These are phyloP conservation scores for Pristionchus japonicus DNA, from an alignment of 2,888 invertebrate species.

Conservation along the genomic window DNA sequence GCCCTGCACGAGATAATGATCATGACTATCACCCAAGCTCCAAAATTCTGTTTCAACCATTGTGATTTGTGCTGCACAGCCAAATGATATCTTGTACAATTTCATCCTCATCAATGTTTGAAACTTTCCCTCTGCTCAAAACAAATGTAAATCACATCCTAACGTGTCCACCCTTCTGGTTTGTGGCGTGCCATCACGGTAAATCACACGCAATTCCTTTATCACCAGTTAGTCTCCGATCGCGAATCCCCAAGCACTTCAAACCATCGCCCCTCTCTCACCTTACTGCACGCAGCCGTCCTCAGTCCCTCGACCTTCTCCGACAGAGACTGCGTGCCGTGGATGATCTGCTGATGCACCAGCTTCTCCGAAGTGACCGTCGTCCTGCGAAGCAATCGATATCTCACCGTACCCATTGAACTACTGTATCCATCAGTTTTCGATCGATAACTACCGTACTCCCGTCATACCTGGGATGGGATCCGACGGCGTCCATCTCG, in stretches of 20 bases:
- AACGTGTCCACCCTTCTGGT: too few species aligned
- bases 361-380: constrained; percentile 63
- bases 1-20: constrained; percentile 80
- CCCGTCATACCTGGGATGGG: constrained; percentile 83
- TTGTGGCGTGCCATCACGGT: too few species aligned
- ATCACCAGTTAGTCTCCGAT: too few species aligned
- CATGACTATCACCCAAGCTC: constrained; percentile 75
- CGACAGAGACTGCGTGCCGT: constrained; percentile 85
- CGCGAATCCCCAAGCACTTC: too few species aligned
- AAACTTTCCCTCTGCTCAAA: too few species aligned
- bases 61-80: too few species aligned
- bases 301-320: constrained; percentile 90
- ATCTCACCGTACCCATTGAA: constrained; percentile 49
- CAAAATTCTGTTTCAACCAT: too few species aligned
- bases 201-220: too few species aligned
- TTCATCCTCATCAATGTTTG: constrained; percentile 77
- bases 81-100: too few species aligned
- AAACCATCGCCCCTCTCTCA: not conserved
- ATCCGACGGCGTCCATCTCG: constrained; percentile 86
- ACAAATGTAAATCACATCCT: too few species aligned
- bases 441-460: constrained; percentile 42
- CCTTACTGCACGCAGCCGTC: constrained; percentile 81
- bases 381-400: constrained; percentile 48
- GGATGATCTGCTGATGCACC: constrained; percentile 85
- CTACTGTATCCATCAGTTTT: not conserved